Base-by-base conservation (phyloP, 2,888 invertebrate species). In the Acrocyrtus sp. region DNA sequence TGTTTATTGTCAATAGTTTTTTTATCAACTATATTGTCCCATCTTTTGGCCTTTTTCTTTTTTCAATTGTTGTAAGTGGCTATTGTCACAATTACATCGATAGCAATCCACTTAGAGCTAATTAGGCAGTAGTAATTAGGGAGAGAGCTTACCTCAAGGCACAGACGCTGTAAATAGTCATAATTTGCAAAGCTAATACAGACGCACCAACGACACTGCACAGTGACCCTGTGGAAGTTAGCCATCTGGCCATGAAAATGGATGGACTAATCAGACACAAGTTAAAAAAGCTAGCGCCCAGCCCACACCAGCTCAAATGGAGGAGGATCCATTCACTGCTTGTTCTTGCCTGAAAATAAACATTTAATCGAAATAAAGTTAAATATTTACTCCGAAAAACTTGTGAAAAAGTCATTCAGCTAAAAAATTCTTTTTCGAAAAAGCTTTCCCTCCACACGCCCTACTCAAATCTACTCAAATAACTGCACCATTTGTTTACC, bases 271-370 rank as follows among this genome's bases (percentile, higher is more conserved):
- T 63, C 62, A 79, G 76, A 67, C 75, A 74, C 47, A 81, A 70
- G 72, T 78, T 79, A 66, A 73, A 72, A 48, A 80, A 43, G 58
- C 78, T 78, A 29, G 76, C 78, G 26, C 67, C 78, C n/a, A 81
- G 70, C 56, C 80, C 80, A 72, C 81, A 79, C 76, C 77, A 80
- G 48, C 79, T 78, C 48, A 81, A 65, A 56, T 81, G 81, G 6
- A 81, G 76, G 21, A 81, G 70, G 29, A 81, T 81, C 81, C 80
- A 81, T 72, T 81, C 81, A 45, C 74, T 80, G 50, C 76, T 80
- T 15, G 77, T 81, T 61, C 80, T 60, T 8, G 81, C 75, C 81
- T 81, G 72, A 10, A 76, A 56, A 29, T 22, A 50, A n/a, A n/a
- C n/a, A 39, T 10, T 12, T 6, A 39, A 39, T 12, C 8, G 8